Conservation (phyloP, 1,140 invertebrate genomes). For the Pogonomyrmex barbatus region DNA sequence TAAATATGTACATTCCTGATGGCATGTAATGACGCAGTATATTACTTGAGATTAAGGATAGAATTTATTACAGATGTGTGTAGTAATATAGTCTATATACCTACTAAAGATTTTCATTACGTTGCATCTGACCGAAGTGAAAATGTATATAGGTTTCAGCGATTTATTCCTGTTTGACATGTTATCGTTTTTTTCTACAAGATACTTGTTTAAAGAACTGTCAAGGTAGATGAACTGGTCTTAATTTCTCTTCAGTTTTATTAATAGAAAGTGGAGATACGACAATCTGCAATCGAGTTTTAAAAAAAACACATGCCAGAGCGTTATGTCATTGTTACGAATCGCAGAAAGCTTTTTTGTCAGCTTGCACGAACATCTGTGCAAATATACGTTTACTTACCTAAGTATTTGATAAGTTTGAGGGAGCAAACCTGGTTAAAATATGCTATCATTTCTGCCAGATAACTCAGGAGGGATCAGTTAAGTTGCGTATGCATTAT, state of each 20-base stretch:
- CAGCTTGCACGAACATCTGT: conserved; percentile 72
- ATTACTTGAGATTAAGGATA: conserved; percentile 25
- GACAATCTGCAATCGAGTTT: background rate
- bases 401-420: conserved; percentile 76
- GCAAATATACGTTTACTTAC: conserved; percentile 80
- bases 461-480: conserved; percentile 60
- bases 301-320: background rate
- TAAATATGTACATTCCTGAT: conserved; percentile 38
- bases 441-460: conserved; percentile 63
- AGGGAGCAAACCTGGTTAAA: conserved; percentile 57
- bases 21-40: background rate
- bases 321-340: conserved; percentile 29
- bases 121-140: too few relatives aligned
- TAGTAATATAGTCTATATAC: background rate
- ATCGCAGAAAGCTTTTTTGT: conserved; percentile 14
- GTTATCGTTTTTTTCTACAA: background rate
- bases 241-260: background rate
- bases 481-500: conserved; percentile 70
- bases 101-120: background rate
- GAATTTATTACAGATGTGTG: background rate
- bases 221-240: background rate
- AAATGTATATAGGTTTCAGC: too few relatives aligned
- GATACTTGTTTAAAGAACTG: conserved; percentile 1
- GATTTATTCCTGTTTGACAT: too few relatives aligned
- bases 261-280: background rate